These are phyloP conservation scores for Philopedon plagiatum DNA, from an alignment of 2,888 invertebrate species.

Conservation along the genomic window DNA sequence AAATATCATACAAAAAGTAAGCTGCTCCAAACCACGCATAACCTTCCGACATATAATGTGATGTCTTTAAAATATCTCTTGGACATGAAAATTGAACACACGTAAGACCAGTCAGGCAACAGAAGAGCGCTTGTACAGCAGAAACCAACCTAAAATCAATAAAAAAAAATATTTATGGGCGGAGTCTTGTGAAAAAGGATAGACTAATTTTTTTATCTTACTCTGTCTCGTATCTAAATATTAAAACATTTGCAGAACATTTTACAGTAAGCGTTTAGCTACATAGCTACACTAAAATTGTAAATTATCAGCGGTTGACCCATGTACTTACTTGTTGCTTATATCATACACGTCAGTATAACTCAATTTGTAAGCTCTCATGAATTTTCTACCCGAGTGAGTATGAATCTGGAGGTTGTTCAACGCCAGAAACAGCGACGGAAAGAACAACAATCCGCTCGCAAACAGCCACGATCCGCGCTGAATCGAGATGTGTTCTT, in stretches of 20 bases:
- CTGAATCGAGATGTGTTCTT: conserved; percentile 74
- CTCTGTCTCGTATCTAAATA: too few relatives aligned
- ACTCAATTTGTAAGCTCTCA: conserved; percentile 77
- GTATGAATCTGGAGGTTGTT: conserved; percentile 76
- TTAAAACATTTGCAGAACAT: too few relatives aligned
- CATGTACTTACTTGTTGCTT: conserved; percentile 82
- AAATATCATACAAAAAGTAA: conserved; percentile 85
- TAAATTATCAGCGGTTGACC: too few relatives aligned
- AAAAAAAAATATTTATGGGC: not conserved
- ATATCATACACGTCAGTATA: conserved; percentile 80
- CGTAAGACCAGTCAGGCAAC: conserved; percentile 77
- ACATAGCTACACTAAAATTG: too few relatives aligned
- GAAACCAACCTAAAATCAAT: conserved; percentile 76
- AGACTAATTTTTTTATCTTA: too few relatives aligned
- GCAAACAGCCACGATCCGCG: conserved; percentile 73
- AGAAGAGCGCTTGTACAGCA: conserved; percentile 79
- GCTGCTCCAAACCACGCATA: conserved; percentile 87
- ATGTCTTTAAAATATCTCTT: conserved; percentile 77
- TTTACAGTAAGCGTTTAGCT: too few relatives aligned
- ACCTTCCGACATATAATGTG: conserved; percentile 81
- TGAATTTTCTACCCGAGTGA: conserved; percentile 72
- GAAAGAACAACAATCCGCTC: conserved; percentile 79
- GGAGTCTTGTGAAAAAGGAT: too few relatives aligned
- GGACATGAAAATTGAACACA: conserved; percentile 80
- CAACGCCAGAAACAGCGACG: conserved; percentile 76